Evolutionary conservation across 2,113 vertebrate species (phyloP), one percentile per base, ranked within the genome.

Genomic region (Talpa occidentalis): DNA sequence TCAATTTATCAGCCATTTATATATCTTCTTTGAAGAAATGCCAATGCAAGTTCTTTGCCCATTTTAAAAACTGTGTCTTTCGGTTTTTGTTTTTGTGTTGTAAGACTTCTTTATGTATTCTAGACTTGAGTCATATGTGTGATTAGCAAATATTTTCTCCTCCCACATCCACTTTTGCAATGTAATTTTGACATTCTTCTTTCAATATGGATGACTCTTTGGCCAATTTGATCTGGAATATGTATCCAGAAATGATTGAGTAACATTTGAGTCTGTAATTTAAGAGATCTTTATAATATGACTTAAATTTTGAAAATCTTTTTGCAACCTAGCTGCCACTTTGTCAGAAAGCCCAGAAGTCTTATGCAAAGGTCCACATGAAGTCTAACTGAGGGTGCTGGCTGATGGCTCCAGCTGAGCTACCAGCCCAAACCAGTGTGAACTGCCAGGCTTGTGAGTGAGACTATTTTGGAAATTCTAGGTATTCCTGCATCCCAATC

Each of bases 91-190:
- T 74, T 74, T 69, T 88, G 72, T 93, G 11, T 66, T 79, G 7
- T 85, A 83, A 79, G n/a, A 49, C 8, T 87, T 67, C 21, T 87
- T 87, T 90, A 21, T 56, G 70, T 82, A 78, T 81, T 88, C 19
- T 62, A 93, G 15, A 10, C 52, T 32, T 30, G 17, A 59, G 56
- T 67, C 21, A 40, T 6, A 30, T 47, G 85, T 73, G 12, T 69
- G 40, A n/a, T 37, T 52, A 72, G 16, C 11, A 86, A 81, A 44
- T 78, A 62, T 67, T 76, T 93, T 70, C 73, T 86, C 49, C 60
- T 67, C 52, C 35, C 17, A 42, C 3, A 6, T 26, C 19, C 52
- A 60, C 40, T 69, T 74, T 81, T 69, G 17, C 30, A 60, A 15
- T 76, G 22, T 44, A 16, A 86, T 30, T 42, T 80, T 86, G 59